Evolutionary conservation across 2,888 invertebrate genomes (phyloP), one percentile per base, ranked within the genome.

Genomic region (Parelbella ahira): DNA sequence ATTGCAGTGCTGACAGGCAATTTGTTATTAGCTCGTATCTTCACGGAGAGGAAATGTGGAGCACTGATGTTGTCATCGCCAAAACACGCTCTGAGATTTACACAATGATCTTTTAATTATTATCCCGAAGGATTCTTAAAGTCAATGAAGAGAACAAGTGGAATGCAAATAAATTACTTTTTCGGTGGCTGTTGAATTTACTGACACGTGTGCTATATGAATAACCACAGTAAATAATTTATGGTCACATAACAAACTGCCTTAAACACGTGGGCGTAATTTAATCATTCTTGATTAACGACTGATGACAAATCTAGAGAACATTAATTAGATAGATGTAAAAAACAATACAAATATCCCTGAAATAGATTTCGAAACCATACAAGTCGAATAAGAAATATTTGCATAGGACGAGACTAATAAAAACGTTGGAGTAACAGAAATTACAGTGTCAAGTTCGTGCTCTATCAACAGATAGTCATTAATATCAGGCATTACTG

Each of bases 21-120:
- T 42, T 36, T 42, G 42, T 42, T 29, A 36, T 18, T 27, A n/a
- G 20, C 42, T 36, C 28, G 36, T 42, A 42, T 42, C 41, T 28
- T 23, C 15, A 23, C 12, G 12, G 6, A 7, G 30, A 20, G 30
- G 20, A 29, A 12, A 34, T 42, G 27, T 42, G 36, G 42, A 42
- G 34, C 42, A 29, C 6, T 23, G 42, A 42, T 42, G 41, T 7
- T 42, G 42, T 42, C 42, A 34, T 34, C 42, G 10, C 34, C 34
- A 5, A 42, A 42, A 29, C 34, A 8, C 11, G 34, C 28, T 42
- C 23, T 29, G 34, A 42, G 42, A 25, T 42, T 34, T 28, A 28
- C 27, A 33, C 42, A 36, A 36, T 29, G 29, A 36, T 42, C 36
- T 11, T 18, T 29, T 18, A 12, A 36, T 29, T 42, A 33, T 27